Evolutionary conservation across 2,797 vertebrate species (phyloP).

Genomic region (Nannoperca australis): DNA sequence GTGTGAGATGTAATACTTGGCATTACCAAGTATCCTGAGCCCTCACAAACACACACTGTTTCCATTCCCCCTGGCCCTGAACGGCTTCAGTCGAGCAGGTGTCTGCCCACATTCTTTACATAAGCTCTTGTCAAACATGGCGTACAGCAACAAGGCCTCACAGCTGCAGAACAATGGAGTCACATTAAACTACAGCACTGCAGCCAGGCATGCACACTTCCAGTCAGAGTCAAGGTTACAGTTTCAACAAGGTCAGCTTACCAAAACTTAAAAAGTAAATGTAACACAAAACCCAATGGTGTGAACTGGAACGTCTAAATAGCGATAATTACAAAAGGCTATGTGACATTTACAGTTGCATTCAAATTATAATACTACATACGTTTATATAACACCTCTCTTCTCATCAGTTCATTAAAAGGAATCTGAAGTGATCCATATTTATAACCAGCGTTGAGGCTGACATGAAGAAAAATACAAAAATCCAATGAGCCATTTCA

Average conservation of each 20-base stretch:
- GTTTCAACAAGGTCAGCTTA: conserved; percentile 42
- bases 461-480: conserved; percentile 10
- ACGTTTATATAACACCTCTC: neutral
- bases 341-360: neutral
- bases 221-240: conserved; percentile 47
- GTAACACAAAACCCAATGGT: conserved; percentile 1
- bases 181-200: conserved; percentile 38
- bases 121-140: conserved; percentile 81
- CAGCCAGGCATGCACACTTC: conserved; percentile 33
- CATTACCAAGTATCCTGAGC: conserved; percentile 48
- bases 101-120: conserved; percentile 73
- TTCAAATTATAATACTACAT: conserved; percentile 9
- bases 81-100: conserved; percentile 70
- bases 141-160: conserved; percentile 66
- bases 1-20: conserved; percentile 69
- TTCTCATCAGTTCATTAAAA: neutral
- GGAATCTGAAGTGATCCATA: neutral
- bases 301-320: conserved; percentile 5
- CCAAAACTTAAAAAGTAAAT: neutral
- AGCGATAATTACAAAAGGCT: neutral
- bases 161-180: conserved; percentile 76
- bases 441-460: neutral
- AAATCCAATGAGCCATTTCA: neutral
- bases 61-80: conserved; percentile 59
- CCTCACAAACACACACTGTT: conserved; percentile 51